Evolutionary conservation across 2,797 vertebrate genomes (phyloP).

Genomic region (Tinamus major): DNA sequence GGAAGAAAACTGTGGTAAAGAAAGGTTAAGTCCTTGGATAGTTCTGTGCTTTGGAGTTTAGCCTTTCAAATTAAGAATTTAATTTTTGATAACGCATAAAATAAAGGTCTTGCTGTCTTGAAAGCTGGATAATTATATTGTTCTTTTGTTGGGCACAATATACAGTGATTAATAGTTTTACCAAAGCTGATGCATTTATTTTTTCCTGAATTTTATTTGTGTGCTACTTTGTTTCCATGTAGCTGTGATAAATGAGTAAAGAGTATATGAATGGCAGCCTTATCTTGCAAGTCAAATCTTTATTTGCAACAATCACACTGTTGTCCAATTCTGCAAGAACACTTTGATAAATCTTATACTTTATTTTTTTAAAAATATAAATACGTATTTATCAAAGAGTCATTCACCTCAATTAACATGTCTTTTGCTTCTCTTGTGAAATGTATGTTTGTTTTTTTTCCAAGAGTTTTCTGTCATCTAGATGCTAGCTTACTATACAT

Average conservation of each 20-base stretch:
- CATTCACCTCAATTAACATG: constrained; percentile 35
- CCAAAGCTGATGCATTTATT: constrained; percentile 9
- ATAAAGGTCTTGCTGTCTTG: not conserved
- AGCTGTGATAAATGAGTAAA: constrained; percentile 18
- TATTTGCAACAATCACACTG: not conserved
- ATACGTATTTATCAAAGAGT: not conserved
- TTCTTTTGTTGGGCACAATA: constrained; percentile 22
- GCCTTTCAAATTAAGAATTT: constrained; percentile 19
- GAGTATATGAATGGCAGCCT: constrained; percentile 5
- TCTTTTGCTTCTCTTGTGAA: constrained; percentile 15
- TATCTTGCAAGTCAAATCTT: constrained; percentile 8
- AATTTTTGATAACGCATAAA: constrained; percentile 39
- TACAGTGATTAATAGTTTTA: constrained; percentile 60
- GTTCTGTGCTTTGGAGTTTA: not conserved
- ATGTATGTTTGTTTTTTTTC: not conserved
- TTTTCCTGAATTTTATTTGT: constrained; percentile 35
- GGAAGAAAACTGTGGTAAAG: not conserved
- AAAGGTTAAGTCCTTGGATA: constrained; percentile 5
- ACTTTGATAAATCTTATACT: not conserved
- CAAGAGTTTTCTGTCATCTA: constrained; percentile 28
- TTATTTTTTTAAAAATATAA: not conserved
- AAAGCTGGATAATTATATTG: constrained; percentile 44
- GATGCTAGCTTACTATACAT: not conserved
- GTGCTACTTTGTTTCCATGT: constrained; percentile 15
- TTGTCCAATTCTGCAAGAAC: too few species aligned